Percentiles rank a stretch among this genome's conserved stretches.
These are phyloP conservation scores for Sigmodon hispidus DNA, from an alignment of 2,113 vertebrate species.

Conservation along the genomic window DNA sequence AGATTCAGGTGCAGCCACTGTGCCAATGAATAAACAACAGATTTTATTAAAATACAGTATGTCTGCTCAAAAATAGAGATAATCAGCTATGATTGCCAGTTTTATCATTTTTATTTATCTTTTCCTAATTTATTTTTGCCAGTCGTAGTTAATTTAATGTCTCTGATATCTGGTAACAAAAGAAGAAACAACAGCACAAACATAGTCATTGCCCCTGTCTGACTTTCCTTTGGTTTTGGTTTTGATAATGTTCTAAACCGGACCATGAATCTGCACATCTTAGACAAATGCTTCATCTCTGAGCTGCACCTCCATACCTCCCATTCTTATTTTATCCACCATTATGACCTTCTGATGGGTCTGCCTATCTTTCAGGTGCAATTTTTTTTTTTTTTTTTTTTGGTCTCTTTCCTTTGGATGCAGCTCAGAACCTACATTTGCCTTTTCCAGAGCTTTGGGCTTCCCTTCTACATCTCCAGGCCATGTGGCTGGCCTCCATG, in stretches of 20 bases:
- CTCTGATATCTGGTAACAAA: not conserved
- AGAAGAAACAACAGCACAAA: not conserved
- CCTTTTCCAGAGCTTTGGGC: not conserved
- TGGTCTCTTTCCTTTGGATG: not conserved
- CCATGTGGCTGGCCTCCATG: not conserved
- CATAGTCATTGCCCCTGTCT: not conserved
- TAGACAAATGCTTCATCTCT: not conserved
- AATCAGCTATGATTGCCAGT: not conserved
- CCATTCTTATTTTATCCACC: fast-evolving
- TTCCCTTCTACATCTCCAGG: not conserved
- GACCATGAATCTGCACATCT: not conserved
- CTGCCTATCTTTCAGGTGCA: not conserved
- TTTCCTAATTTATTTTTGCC: not conserved
- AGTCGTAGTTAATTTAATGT: not conserved
- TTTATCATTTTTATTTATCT: not conserved
- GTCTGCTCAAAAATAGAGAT: not conserved
- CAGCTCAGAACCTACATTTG: not conserved
- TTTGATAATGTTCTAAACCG: not conserved
- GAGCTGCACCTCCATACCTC: not conserved
- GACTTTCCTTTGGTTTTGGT: not conserved
- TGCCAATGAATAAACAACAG: no score
- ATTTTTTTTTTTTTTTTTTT: not conserved
- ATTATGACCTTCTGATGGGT: not conserved
- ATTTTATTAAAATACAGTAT: not conserved
- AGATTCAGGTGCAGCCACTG: no score